Conservation (phyloP, 1,140 invertebrate genomes). For the Formica selysi region DNA sequence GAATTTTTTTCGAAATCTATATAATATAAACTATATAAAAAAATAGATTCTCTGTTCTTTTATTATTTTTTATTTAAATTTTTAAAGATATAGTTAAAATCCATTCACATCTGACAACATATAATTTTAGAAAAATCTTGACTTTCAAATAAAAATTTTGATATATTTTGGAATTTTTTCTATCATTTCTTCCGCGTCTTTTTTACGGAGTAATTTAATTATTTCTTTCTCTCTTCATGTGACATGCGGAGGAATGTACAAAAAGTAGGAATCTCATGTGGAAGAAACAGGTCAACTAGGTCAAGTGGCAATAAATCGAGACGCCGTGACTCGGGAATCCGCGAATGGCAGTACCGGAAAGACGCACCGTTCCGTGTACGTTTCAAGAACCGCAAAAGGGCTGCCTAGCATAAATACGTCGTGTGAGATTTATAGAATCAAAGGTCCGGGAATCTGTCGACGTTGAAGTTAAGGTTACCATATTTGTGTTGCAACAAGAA, state of each 20-base stretch:
- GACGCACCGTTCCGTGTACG: neutral
- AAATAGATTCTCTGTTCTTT: too few species aligned
- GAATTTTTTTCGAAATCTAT: too few species aligned
- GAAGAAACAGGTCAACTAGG: conserved; percentile 37
- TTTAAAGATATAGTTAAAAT: neutral
- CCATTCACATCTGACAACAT: neutral
- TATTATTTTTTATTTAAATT: too few species aligned
- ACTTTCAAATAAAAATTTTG: neutral
- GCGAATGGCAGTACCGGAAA: conserved; percentile 46
- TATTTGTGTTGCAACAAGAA: conserved; percentile 42
- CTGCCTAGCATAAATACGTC: conserved; percentile 6
- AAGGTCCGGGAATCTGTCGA: conserved; percentile 19
- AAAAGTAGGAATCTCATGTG: conserved; percentile 15
- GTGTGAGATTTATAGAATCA: neutral
- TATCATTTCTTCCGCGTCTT: neutral
- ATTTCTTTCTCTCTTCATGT: conserved; percentile 11
- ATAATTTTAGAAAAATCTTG: neutral
- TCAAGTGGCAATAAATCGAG: conserved; percentile 50
- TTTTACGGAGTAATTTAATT: neutral
- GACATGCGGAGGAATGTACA: neutral
- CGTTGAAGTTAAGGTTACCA: conserved; percentile 45
- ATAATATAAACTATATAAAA: too few species aligned
- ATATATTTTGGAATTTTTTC: neutral
- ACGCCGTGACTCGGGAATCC: conserved; percentile 10
- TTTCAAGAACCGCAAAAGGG: conserved; percentile 29